Conservation (phyloP, 2,113 vertebrate species). For the Ploceus nigricollis region DNA sequence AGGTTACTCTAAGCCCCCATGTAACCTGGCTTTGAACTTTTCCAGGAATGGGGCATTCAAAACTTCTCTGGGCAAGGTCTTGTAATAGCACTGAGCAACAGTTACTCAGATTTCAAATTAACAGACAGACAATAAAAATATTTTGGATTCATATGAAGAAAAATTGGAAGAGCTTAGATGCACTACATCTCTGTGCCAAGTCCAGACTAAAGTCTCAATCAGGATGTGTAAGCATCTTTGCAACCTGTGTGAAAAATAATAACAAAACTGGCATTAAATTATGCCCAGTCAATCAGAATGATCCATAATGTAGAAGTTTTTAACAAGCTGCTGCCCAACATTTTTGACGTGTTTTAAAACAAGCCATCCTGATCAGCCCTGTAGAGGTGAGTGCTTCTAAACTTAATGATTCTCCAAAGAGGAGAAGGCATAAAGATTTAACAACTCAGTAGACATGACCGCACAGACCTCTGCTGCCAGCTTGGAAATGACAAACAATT, state of each 20-base stretch:
- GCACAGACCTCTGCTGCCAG: background rate
- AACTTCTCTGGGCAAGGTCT: background rate
- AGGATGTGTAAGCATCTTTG: background rate
- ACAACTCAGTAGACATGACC: background rate
- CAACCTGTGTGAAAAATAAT: background rate
- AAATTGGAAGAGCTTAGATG: background rate
- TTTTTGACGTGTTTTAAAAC: slow-evolving; percentile 20
- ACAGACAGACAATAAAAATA: background rate
- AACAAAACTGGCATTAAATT: background rate
- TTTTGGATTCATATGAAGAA: background rate
- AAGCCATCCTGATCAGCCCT: background rate
- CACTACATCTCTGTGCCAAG: background rate
- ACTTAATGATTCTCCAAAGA: background rate
- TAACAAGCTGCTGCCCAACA: background rate
- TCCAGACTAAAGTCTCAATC: background rate
- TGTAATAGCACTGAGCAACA: background rate
- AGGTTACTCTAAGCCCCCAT: background rate
- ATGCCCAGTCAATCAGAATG: background rate
- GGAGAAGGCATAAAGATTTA: slow-evolving; percentile 15
- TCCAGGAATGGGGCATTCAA: background rate
- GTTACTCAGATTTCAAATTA: background rate
- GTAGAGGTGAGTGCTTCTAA: background rate
- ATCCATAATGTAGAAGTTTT: background rate
- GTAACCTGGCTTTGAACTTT: background rate
- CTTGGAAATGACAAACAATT: slow-evolving; percentile 4